Evolutionary conservation across 2,888 invertebrate genomes (phyloP).

Genomic region (Chrysolina haemoptera): DNA sequence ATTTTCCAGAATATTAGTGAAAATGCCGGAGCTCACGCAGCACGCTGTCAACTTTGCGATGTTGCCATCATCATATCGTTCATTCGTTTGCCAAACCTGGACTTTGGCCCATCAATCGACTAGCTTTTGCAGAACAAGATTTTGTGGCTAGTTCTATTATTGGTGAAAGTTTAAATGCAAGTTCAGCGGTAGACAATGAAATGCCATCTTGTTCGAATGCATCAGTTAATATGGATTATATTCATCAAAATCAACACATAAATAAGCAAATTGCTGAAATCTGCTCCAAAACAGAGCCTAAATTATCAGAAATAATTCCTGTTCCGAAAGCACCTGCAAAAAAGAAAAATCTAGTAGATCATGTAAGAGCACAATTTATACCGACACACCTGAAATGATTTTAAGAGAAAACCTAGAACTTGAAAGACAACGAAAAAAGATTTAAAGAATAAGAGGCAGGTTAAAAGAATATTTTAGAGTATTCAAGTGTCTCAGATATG

Average conservation of each 20-base stretch:
- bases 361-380: not conserved
- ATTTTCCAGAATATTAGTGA: too few relatives aligned
- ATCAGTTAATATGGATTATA: not conserved
- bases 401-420: not conserved
- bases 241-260: not conserved
- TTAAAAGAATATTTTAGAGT: not conserved
- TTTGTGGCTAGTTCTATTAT: not conserved
- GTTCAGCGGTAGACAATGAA: not conserved
- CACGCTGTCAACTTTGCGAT: too few relatives aligned
- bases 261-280: not conserved
- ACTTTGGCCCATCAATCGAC: not conserved
- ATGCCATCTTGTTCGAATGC: not conserved
- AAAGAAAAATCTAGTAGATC: not conserved
- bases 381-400: not conserved
- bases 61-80: too few relatives aligned
- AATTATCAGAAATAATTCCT: not conserved
- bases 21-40: too few relatives aligned
- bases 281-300: not conserved
- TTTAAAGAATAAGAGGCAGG: not conserved
- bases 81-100: not conserved
- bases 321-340: not conserved
- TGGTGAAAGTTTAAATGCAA: not conserved
- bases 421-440: not conserved
- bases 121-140: too few relatives aligned
- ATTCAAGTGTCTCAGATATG: slow-evolving; percentile 1